Percentiles rank a stretch among this genome's conserved stretches.
Evolutionary conservation across 2,113 vertebrate genomes (phyloP).

Genomic region (Tympanuchus pallidicinctus): DNA sequence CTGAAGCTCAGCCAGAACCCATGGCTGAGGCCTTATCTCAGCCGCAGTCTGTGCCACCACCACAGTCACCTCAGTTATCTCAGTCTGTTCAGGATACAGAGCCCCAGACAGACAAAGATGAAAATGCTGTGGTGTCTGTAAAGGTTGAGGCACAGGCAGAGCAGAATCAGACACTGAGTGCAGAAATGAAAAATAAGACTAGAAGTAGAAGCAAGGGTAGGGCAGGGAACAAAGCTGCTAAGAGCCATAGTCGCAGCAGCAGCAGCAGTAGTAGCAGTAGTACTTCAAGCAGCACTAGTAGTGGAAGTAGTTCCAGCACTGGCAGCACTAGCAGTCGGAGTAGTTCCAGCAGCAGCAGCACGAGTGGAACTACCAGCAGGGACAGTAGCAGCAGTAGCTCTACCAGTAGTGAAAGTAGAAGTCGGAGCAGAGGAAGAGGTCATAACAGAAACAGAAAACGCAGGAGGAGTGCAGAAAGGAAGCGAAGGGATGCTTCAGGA

Average conservation of each 20-base stretch:
- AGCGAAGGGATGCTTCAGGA: slow-evolving; percentile 84
- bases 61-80: slow-evolving; percentile 68
- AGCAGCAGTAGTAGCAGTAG: slow-evolving; percentile 83
- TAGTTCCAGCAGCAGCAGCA: slow-evolving; percentile 87
- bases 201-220: slow-evolving; percentile 81
- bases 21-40: slow-evolving; percentile 55
- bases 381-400: slow-evolving; percentile 87
- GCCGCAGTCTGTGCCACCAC: slow-evolving; percentile 56
- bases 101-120: slow-evolving; percentile 75
- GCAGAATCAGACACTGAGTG: slow-evolving; percentile 50
- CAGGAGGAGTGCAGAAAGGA: slow-evolving; percentile 83
- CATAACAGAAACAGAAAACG: slow-evolving; percentile 85
- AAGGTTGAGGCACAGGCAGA: slow-evolving; percentile 72
- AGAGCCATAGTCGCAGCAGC: slow-evolving; percentile 79
- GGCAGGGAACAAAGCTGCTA: slow-evolving; percentile 82
- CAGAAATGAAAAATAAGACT: slow-evolving; percentile 76
- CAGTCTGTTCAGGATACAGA: slow-evolving; percentile 74
- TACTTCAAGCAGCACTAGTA: slow-evolving; percentile 81
- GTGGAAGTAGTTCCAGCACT: slow-evolving; percentile 81
- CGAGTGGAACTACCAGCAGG: slow-evolving; percentile 86
- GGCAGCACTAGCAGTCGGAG: slow-evolving; percentile 87
- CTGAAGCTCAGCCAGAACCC: slow-evolving; percentile 66
- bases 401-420: slow-evolving; percentile 87
- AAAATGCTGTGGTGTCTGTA: slow-evolving; percentile 58
- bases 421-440: slow-evolving; percentile 82